Evolutionary conservation across 1,140 invertebrate genomes (phyloP).

Genomic region (Dolichoris vasculosae): DNA sequence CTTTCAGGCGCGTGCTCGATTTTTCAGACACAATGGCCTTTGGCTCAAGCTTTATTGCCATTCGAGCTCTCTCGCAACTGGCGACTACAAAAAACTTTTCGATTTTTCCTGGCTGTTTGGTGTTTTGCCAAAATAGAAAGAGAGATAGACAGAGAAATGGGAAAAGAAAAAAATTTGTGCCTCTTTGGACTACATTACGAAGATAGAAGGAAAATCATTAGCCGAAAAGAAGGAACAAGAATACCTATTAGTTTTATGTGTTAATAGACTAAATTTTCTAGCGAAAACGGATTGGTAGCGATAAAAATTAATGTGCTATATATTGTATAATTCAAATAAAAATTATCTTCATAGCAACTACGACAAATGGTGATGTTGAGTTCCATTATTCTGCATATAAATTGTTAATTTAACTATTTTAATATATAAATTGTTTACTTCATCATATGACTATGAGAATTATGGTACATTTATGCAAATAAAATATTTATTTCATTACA

Average conservation of each 20-base stretch:
- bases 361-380: too few species aligned
- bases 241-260: not conserved
- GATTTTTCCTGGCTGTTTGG: constrained; percentile 37
- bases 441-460: too few species aligned
- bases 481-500: too few species aligned
- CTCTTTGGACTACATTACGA: not conserved
- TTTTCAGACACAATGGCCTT: constrained; percentile 38
- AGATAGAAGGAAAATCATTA: not conserved
- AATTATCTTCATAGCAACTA: too few species aligned
- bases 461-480: too few species aligned
- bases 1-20: not conserved
- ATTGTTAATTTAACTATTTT: too few species aligned
- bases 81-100: constrained; percentile 30
- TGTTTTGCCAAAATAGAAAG: constrained; percentile 26
- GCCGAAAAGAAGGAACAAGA: not conserved
- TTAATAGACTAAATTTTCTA: not conserved
- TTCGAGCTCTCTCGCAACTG: not conserved
- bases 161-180: not conserved
- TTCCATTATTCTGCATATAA: too few species aligned
- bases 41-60: constrained; percentile 27
- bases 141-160: not conserved
- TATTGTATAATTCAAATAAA: too few species aligned
- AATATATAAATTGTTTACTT: too few species aligned
- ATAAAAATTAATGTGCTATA: too few species aligned
- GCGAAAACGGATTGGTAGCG: too few species aligned